Conservation (phyloP, 2,797 vertebrate genomes). For the Apogon hyalosoma region DNA sequence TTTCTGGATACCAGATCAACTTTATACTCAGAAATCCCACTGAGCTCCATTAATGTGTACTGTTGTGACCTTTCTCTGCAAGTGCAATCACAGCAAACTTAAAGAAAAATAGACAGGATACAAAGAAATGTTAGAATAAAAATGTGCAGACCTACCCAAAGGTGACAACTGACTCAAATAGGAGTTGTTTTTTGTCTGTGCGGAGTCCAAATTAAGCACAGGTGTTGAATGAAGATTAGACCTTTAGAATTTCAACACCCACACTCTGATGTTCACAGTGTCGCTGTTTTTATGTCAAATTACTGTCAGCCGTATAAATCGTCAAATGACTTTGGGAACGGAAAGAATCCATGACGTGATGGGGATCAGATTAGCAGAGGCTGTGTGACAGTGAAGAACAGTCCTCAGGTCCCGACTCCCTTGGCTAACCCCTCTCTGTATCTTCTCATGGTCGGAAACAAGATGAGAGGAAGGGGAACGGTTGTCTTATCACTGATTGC, state of each 20-base stretch:
- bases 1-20: constrained; percentile 2
- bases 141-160: not conserved
- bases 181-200: constrained; percentile 19
- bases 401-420: constrained; percentile 63
- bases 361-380: constrained; percentile 77
- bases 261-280: not conserved
- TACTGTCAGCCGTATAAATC: constrained; percentile 18
- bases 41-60: constrained; percentile 4
- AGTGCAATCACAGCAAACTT: not conserved
- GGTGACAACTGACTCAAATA: constrained; percentile 15
- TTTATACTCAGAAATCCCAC: constrained; percentile 2
- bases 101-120: constrained; percentile 9
- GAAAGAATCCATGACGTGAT: constrained; percentile 62
- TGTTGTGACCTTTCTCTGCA: not conserved
- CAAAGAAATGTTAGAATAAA: constrained; percentile 17
- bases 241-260: constrained; percentile 1
- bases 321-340: not conserved
- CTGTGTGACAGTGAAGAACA: constrained; percentile 73
- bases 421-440: constrained; percentile 51
- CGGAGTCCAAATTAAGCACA: constrained; percentile 11
- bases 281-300: constrained; percentile 9
- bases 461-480: constrained; percentile 7
- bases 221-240: constrained; percentile 47
- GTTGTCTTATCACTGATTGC: constrained; percentile 63
- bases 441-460: constrained; percentile 25